These are phyloP conservation scores for Thrips palmi DNA, from an alignment of 1,140 invertebrate species.

Conservation along the genomic window DNA sequence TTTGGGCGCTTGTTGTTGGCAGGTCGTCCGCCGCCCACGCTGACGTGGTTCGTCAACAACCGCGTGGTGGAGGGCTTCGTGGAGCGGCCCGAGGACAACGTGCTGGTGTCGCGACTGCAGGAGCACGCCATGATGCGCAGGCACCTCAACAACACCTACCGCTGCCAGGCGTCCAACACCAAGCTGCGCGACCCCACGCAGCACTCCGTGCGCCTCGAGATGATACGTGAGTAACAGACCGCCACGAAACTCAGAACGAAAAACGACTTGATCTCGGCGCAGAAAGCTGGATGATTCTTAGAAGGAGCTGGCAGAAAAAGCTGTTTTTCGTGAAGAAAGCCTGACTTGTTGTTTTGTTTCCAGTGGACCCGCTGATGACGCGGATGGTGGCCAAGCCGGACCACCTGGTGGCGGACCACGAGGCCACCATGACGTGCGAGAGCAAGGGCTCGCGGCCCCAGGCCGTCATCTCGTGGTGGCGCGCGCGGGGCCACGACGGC, in stretches of 20 bases:
- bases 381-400: conserved; percentile 50
- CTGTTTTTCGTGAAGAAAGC: too few species aligned
- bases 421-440: conserved; percentile 57
- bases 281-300: too few species aligned
- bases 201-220: conserved; percentile 54
- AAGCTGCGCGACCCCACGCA: conserved; percentile 62
- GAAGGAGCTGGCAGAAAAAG: too few species aligned
- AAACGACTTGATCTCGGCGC: too few species aligned
- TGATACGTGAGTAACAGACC: conserved; percentile 64
- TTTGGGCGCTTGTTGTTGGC: conserved; percentile 20
- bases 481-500: too few species aligned
- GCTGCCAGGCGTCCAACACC: conserved; percentile 70
- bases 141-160: conserved; percentile 63
- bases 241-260: too few species aligned
- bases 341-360: conserved; percentile 19
- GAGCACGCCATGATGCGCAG: conserved; percentile 47
- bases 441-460: conserved; percentile 65
- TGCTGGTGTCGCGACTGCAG: conserved; percentile 57
- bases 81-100: conserved; percentile 40
- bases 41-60: conserved; percentile 58
- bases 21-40: conserved; percentile 63
- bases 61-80: conserved; percentile 32
- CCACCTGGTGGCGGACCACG: conserved; percentile 55
- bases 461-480: conserved; percentile 65
- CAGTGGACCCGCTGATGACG: conserved; percentile 58